These are phyloP conservation scores for Morpho deidamia DNA, from an alignment of 2,888 invertebrate species.

Conservation along the genomic window DNA sequence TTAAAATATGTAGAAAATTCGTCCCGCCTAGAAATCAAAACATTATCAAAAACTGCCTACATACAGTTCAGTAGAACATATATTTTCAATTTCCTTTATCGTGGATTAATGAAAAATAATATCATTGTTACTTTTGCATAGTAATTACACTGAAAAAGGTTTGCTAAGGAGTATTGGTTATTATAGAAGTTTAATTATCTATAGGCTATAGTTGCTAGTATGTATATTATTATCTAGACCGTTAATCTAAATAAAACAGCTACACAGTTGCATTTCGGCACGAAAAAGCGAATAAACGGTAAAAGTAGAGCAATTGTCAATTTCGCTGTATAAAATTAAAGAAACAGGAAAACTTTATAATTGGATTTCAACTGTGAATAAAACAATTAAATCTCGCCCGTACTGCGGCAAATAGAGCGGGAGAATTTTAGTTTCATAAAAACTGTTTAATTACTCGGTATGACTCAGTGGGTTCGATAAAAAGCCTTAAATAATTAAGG, in stretches of 20 bases:
- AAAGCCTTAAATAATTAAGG: slow-evolving; percentile 5
- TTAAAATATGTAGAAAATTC: too few species aligned
- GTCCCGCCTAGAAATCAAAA: too few species aligned
- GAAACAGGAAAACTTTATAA: slow-evolving; percentile 2
- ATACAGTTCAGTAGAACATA: too few species aligned
- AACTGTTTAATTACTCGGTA: background rate
- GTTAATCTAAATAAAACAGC: background rate
- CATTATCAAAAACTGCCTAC: too few species aligned
- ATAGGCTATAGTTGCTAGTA: background rate
- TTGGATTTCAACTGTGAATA: slow-evolving; percentile 5
- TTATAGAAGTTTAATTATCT: background rate
- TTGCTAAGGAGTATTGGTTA: too few species aligned
- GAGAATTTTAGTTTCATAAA: background rate
- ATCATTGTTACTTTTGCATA: too few species aligned
- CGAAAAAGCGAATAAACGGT: background rate
- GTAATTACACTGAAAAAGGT: too few species aligned
- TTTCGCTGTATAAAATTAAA: background rate
- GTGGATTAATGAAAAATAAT: too few species aligned
- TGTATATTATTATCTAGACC: background rate
- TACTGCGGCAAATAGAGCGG: background rate
- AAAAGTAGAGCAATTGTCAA: background rate
- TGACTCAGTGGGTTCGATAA: background rate
- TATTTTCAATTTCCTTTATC: too few species aligned
- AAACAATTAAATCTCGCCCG: background rate
- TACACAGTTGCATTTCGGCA: background rate